Base-by-base conservation (phyloP, 2,888 invertebrate genomes). In the Balanococcus diminutus region DNA sequence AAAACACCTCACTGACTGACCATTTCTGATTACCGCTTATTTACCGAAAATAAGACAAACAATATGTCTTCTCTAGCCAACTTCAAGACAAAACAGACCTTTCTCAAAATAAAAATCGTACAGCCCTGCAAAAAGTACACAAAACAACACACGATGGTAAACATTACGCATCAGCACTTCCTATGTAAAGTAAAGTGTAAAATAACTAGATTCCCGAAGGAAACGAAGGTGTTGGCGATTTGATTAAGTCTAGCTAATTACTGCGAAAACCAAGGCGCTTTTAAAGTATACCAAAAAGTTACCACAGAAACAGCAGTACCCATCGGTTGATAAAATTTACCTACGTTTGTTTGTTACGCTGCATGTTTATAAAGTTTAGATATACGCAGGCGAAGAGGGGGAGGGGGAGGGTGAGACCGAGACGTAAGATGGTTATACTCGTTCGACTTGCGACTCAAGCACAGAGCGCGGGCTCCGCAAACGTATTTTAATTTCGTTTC, bases 311-410 rank as follows among this genome's bases (percentile, higher is more conserved):
- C n/a, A n/a, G n/a, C 75, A 79, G 75, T 36, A 36, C 75, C 75
- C 75, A 79, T 79, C 28, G 36, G 75, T 79, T 79, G 75, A 79
- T 79, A 79, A 79, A 79, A 79, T 79, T 79, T 79, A 67, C 67
- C 67, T 67, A 67, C 28, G 67, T 67, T 67, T 56, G 56, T 56
- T 56, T 56, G 56, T 22, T 56, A 14, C 2, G 56, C 56, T 56
- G 56, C n/a, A 22, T 56, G 56, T 56, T 56, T 22, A 22, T 56
- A 56, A 56, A 56, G 56, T 56, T n/a, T 56, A 56, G 9, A 22
- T n/a, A n/a, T n/a, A n/a, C n/a, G n/a, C n/a, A n/a, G n/a, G n/a
- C n/a, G n/a, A n/a, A n/a, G n/a, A n/a, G n/a, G n/a, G n/a, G n/a
- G n/a, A n/a, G n/a, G n/a, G n/a, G n/a, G n/a, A n/a, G n/a, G n/a